Percentiles rank a stretch among this genome's conserved stretches.
phyloP scores from a whole-genome alignment of 2,888 invertebrate species.

The Bursaphelenchus okinawaensis region DNA sequence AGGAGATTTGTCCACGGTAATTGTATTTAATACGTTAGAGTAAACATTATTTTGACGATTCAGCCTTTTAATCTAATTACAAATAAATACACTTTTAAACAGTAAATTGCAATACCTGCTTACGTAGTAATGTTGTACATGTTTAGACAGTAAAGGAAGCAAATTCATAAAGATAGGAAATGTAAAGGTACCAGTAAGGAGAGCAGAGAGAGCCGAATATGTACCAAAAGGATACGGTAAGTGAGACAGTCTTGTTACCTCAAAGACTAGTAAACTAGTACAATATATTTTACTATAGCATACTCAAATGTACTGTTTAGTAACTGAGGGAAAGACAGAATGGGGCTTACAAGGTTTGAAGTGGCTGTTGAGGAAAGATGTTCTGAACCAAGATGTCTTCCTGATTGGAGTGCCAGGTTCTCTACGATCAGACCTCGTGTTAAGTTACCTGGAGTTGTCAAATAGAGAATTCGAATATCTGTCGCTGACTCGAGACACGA shows the following conservation, averaged over 20 bases:
- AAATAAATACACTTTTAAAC: no score
- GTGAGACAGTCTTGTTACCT: not conserved
- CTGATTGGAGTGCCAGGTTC: conserved; percentile 85
- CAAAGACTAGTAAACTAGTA: no score
- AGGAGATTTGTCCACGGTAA: not conserved
- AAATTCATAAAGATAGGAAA: conserved; percentile 38
- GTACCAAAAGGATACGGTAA: conserved; percentile 77
- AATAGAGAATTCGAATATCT: conserved; percentile 86
- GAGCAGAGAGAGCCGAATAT: conserved; percentile 70
- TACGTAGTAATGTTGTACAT: conserved; percentile 16
- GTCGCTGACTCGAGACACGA: conserved; percentile 86
- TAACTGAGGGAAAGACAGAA: not conserved
- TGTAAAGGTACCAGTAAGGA: conserved; percentile 28
- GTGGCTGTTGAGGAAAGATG: conserved; percentile 95
- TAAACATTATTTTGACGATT: no score
- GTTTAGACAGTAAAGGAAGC: conserved; percentile 13
- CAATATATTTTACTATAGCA: conserved; percentile 3
- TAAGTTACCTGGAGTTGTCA: conserved; percentile 79
- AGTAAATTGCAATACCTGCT: no score
- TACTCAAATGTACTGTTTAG: conserved; percentile 1
- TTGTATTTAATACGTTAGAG: not conserved
- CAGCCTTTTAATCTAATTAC: no score
- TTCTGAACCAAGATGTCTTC: conserved; percentile 88
- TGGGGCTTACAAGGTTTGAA: conserved; percentile 67
- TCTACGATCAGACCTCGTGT: conserved; percentile 73